Evolutionary conservation across 2,888 invertebrate species (phyloP).

Genomic region (Eupsilia transversa): DNA sequence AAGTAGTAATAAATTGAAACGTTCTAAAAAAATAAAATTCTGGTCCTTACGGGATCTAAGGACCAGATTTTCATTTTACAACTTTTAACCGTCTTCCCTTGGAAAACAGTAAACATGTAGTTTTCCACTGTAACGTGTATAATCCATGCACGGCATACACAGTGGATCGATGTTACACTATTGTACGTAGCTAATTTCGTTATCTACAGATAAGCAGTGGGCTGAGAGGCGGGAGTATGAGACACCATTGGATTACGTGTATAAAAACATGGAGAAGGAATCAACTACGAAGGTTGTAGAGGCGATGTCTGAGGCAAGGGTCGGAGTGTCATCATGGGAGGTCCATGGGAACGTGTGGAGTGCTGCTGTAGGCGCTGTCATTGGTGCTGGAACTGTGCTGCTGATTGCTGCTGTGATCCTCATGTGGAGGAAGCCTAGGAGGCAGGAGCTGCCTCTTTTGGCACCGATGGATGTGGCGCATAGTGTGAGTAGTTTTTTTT

Average conservation of each 20-base stretch:
- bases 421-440: slow-evolving; percentile 80
- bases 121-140: slow-evolving; percentile 52
- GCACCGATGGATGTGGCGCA: slow-evolving; percentile 85
- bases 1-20: background rate
- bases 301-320: slow-evolving; percentile 73
- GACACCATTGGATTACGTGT: slow-evolving; percentile 76
- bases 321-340: slow-evolving; percentile 67
- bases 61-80: background rate
- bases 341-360: slow-evolving; percentile 81
- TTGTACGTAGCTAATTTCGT: slow-evolving; percentile 84
- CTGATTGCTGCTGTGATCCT: slow-evolving; percentile 81
- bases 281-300: slow-evolving; percentile 57
- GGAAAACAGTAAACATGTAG: slow-evolving; percentile 19
- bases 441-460: slow-evolving; percentile 76
- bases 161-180: slow-evolving; percentile 83
- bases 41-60: background rate
- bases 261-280: slow-evolving; percentile 59
- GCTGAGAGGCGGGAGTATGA: slow-evolving; percentile 77
- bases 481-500: slow-evolving; percentile 77
- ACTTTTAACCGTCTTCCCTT: background rate
- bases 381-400: slow-evolving; percentile 84
- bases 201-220: slow-evolving; percentile 89
- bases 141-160: slow-evolving; percentile 65
- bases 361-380: slow-evolving; percentile 82
- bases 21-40: background rate